Conservation (phyloP, 2,888 invertebrate species). For the Sthenelais limicola region DNA sequence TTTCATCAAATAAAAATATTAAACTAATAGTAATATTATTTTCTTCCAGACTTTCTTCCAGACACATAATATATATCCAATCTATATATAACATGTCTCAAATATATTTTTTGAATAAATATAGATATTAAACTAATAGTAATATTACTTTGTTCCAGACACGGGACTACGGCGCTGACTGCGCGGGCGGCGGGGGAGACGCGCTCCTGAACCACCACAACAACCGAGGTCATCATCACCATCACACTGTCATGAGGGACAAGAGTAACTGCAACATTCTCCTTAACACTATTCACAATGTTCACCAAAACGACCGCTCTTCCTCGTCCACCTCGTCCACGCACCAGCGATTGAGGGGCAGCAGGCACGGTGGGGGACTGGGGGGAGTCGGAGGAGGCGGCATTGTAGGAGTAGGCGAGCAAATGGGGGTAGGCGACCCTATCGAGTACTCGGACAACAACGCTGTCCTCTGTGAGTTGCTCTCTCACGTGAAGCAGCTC, state of each 20-base stretch:
- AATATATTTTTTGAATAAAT: no score
- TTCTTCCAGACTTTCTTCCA: no score
- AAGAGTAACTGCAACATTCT: slow-evolving; percentile 47
- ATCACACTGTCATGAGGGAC: slow-evolving; percentile 40
- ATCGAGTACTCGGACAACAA: slow-evolving; percentile 5
- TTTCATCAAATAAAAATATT: no score
- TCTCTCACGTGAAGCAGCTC: slow-evolving; percentile 49
- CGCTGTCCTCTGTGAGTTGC: slow-evolving; percentile 45
- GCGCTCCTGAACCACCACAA: slow-evolving; percentile 42
- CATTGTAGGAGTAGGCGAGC: no score
- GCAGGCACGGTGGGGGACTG: slow-evolving; percentile 9
- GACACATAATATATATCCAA: no score
- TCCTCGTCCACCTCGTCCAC: not conserved
- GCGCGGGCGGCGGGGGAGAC: slow-evolving; percentile 35
- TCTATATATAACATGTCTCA: no score
- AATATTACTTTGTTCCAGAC: slow-evolving; percentile 22
- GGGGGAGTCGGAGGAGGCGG: no score
- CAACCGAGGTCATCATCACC: slow-evolving; percentile 15
- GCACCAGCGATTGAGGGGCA: not conserved
- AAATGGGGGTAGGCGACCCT: not conserved
- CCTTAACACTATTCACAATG: slow-evolving; percentile 44
- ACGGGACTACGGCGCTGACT: slow-evolving; percentile 39
- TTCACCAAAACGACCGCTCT: slow-evolving; percentile 27
- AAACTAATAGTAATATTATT: no score
- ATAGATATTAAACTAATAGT: no score